Percentiles rank a stretch among this genome's conserved stretches.
These are phyloP conservation scores for Phrixothrix hirtus DNA, from an alignment of 2,888 invertebrate species.

Conservation along the genomic window DNA sequence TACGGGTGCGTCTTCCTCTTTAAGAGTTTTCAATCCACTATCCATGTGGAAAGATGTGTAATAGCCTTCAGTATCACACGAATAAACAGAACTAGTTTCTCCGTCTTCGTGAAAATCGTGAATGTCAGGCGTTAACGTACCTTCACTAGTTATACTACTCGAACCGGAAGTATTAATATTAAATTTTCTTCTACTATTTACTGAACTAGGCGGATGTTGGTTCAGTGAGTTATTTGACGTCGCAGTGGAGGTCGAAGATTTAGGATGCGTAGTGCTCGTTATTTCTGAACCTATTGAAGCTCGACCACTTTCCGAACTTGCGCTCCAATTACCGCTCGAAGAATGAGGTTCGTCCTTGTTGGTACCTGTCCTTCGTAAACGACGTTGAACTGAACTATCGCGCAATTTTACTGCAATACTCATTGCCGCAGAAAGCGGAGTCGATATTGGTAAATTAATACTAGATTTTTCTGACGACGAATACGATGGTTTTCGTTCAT, in stretches of 20 bases:
- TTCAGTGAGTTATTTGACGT: slow-evolving; percentile 74
- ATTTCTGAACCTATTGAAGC: slow-evolving; percentile 86
- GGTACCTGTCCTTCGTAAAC: slow-evolving; percentile 68
- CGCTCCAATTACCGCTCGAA: slow-evolving; percentile 94
- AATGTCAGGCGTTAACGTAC: slow-evolving; percentile 81
- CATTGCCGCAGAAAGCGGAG: slow-evolving; percentile 62
- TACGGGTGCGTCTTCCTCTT: slow-evolving; percentile 74
- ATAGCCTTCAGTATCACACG: slow-evolving; percentile 96
- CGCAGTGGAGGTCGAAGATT: slow-evolving; percentile 69
- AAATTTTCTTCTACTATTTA: slow-evolving; percentile 65
- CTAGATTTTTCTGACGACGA: slow-evolving; percentile 74
- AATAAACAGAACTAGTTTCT: slow-evolving; percentile 89
- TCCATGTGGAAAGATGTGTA: slow-evolving; percentile 98
- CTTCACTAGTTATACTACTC: slow-evolving; percentile 83
- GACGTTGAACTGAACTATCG: slow-evolving; percentile 72
- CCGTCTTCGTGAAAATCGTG: slow-evolving; percentile 80
- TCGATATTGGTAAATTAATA: slow-evolving; percentile 62
- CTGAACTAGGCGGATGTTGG: slow-evolving; percentile 67
- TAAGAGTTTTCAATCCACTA: slow-evolving; percentile 84
- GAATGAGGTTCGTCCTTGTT: slow-evolving; percentile 83
- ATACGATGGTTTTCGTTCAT: slow-evolving; percentile 74
- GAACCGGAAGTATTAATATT: slow-evolving; percentile 77
- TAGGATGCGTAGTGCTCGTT: slow-evolving; percentile 70
- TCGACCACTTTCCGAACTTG: slow-evolving; percentile 85
- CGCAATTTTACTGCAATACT: slow-evolving; percentile 73